Conservation (phyloP, 1,140 invertebrate species). For the Drosophila ficusphila region DNA sequence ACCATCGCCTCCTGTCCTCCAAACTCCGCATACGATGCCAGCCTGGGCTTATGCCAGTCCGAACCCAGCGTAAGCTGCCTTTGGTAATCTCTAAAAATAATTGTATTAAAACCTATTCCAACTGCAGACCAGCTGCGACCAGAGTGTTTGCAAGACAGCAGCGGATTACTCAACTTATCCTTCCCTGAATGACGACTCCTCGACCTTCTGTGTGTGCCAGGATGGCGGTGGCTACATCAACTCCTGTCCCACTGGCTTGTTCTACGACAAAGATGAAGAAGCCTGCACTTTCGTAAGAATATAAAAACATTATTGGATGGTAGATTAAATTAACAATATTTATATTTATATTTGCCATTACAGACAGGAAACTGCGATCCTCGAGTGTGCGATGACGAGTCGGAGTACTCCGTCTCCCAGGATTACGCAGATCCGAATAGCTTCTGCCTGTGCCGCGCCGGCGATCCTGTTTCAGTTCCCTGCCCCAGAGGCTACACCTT, state of each 20-base stretch:
- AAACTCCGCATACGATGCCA: neutral
- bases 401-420: slow-evolving; percentile 25
- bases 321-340: no score
- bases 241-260: slow-evolving; percentile 29
- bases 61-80: slow-evolving; percentile 61
- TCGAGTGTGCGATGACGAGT: neutral
- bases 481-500: slow-evolving; percentile 67
- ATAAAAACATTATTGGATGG: no score
- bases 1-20: slow-evolving; percentile 35
- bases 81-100: no score
- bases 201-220: slow-evolving; percentile 50
- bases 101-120: no score
- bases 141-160: slow-evolving; percentile 37
- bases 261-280: neutral
- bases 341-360: neutral
- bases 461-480: slow-evolving; percentile 34
- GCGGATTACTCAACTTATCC: slow-evolving; percentile 27
- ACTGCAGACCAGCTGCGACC: slow-evolving; percentile 46
- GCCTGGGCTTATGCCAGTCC: slow-evolving; percentile 25
- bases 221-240: slow-evolving; percentile 37
- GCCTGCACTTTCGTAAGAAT: slow-evolving; percentile 55
- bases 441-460: slow-evolving; percentile 63
- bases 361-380: slow-evolving; percentile 66
- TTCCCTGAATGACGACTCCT: slow-evolving; percentile 25
- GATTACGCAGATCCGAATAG: slow-evolving; percentile 46